Percentiles rank a stretch among this genome's conserved stretches.
Evolutionary conservation across 1,140 invertebrate genomes (phyloP).

Genomic region (Matsumurasca onukii): DNA sequence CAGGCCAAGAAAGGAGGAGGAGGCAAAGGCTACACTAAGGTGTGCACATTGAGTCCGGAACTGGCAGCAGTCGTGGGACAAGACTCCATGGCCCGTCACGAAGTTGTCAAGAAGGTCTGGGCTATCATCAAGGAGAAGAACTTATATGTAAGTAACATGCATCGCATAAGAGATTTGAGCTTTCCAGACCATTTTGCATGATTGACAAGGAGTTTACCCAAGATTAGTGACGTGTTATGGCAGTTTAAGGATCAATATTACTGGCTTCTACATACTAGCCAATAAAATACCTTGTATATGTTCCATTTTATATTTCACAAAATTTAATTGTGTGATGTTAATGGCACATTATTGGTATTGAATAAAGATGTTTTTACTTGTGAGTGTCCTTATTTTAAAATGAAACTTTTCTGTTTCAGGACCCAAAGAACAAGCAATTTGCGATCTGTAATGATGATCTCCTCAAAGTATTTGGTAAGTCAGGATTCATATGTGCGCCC

Average conservation of each 20-base stretch:
- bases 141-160: constrained; percentile 64
- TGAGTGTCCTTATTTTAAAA: constrained; percentile 19
- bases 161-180: too few relatives aligned
- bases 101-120: constrained; percentile 93
- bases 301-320: too few relatives aligned
- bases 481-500: constrained; percentile 1
- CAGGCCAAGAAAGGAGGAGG: constrained; percentile 57
- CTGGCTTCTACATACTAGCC: too few relatives aligned
- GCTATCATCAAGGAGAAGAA: constrained; percentile 89
- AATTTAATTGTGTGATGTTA: too few relatives aligned
- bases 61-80: constrained; percentile 82
- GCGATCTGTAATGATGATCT: constrained; percentile 92
- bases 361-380: too few relatives aligned
- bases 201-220: too few relatives aligned
- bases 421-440: constrained; percentile 92
- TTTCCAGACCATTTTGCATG: too few relatives aligned
- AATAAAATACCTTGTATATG: too few relatives aligned
- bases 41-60: constrained; percentile 81
- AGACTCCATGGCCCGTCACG: constrained; percentile 83
- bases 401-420: constrained; percentile 54
- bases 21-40: constrained; percentile 76
- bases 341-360: too few relatives aligned
- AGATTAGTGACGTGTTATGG: too few relatives aligned
- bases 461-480: constrained; percentile 77
- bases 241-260: too few relatives aligned